phyloP scores from a whole-genome alignment of 1,140 invertebrate species.

The Paraescarpia echinospica region DNA sequence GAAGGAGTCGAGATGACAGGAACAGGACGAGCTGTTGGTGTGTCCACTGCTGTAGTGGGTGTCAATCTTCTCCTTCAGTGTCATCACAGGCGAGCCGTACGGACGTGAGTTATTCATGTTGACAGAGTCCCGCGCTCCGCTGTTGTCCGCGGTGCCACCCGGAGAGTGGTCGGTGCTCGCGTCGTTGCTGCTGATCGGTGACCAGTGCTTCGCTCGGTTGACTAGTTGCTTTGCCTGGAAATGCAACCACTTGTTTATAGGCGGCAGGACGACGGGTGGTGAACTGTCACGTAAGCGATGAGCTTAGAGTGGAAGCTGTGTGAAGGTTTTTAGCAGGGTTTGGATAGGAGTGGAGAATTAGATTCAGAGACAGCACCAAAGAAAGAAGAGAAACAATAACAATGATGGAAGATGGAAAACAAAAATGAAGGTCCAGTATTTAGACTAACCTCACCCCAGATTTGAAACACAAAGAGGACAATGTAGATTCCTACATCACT shows the following conservation, averaged over 20 bases:
- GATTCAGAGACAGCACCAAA: too few relatives aligned
- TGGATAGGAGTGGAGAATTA: too few relatives aligned
- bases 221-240: slow-evolving; percentile 14
- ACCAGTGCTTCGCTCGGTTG: slow-evolving; percentile 12
- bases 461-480: too few relatives aligned
- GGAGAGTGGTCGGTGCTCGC: neutral
- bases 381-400: too few relatives aligned
- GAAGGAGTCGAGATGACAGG: neutral
- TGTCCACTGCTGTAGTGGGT: neutral
- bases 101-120: slow-evolving; percentile 28
- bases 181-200: neutral
- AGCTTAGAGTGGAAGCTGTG: too few relatives aligned
- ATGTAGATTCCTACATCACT: too few relatives aligned
- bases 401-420: too few relatives aligned
- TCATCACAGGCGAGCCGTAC: slow-evolving; percentile 52
- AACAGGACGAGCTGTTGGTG: neutral
- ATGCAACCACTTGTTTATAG: too few relatives aligned
- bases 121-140: slow-evolving; percentile 38
- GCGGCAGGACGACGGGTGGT: neutral
- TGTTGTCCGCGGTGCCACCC: slow-evolving; percentile 21
- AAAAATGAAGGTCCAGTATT: too few relatives aligned
- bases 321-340: too few relatives aligned
- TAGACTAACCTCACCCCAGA: too few relatives aligned
- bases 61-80: slow-evolving; percentile 55
- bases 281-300: neutral